phyloP scores from a whole-genome alignment of 2,113 vertebrate genomes.

The Mormyrus lacerda region DNA sequence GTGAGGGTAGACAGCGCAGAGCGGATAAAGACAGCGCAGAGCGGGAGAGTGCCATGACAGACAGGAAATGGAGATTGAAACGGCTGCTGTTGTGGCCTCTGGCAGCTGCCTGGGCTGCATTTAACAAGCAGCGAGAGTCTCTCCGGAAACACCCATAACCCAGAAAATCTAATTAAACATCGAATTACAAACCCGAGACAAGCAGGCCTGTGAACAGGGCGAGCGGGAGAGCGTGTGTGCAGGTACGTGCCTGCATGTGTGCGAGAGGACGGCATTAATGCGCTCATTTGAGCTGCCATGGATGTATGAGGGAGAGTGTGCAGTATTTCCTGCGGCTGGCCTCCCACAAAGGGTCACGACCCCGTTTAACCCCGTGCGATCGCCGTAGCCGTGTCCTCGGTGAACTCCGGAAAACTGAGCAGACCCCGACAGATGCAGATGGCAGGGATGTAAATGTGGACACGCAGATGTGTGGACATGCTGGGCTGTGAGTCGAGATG shows the following conservation, averaged over 20 bases:
- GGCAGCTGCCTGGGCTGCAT: background rate
- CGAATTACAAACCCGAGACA: constrained; percentile 2
- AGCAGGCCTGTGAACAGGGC: background rate
- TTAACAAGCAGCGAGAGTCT: constrained; percentile 17
- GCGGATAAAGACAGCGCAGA: background rate
- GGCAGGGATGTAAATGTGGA: background rate
- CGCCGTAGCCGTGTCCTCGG: background rate
- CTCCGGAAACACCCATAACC: constrained; percentile 12
- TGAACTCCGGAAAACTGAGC: background rate
- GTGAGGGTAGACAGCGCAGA: background rate
- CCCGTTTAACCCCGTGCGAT: background rate
- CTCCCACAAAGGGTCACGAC: background rate
- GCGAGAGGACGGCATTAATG: constrained; percentile 31
- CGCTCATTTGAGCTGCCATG: background rate
- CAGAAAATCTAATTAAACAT: constrained; percentile 16
- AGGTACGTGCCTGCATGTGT: background rate
- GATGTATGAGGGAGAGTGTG: constrained; percentile 24
- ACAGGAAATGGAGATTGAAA: constrained; percentile 10
- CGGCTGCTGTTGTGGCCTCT: constrained; percentile 10
- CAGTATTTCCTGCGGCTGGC: constrained; percentile 15
- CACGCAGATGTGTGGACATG: constrained; percentile 1
- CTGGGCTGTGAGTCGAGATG: background rate
- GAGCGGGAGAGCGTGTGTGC: background rate
- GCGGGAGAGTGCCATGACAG: background rate
- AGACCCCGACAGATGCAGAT: background rate